phyloP scores from a whole-genome alignment of 2,797 vertebrate genomes.

The Ciconia nigra region DNA sequence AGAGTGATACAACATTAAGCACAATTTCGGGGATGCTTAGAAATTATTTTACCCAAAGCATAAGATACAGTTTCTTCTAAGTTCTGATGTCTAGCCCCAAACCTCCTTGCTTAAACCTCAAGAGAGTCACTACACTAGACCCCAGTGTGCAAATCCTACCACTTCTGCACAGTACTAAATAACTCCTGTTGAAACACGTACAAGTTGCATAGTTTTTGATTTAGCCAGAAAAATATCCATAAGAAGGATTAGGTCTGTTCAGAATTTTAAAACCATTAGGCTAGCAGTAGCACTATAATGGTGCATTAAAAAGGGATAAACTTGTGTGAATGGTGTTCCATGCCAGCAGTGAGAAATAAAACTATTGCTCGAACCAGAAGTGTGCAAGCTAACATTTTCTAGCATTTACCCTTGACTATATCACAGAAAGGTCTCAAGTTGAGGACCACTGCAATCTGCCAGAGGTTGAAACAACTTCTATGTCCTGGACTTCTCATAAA shows the following conservation, averaged over 20 bases:
- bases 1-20: neutral
- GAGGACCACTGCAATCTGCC: neutral
- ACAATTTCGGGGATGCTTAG: neutral
- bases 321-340: neutral
- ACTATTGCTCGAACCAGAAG: neutral
- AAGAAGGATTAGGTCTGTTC: neutral
- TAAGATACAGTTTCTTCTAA: neutral
- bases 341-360: neutral
- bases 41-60: neutral
- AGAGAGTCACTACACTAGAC: neutral
- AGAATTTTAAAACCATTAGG: neutral
- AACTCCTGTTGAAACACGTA: neutral
- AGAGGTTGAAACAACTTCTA: neutral
- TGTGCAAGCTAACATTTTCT: neutral
- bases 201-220: neutral
- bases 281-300: neutral
- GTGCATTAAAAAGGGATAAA: neutral
- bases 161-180: neutral
- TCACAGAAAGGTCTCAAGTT: neutral
- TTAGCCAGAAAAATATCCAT: neutral
- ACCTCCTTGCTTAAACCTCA: neutral
- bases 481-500: neutral
- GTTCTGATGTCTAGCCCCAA: neutral
- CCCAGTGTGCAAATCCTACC: neutral
- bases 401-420: neutral